Evolutionary conservation across 2,113 vertebrate species (phyloP).

Genomic region (Guaruba guarouba): DNA sequence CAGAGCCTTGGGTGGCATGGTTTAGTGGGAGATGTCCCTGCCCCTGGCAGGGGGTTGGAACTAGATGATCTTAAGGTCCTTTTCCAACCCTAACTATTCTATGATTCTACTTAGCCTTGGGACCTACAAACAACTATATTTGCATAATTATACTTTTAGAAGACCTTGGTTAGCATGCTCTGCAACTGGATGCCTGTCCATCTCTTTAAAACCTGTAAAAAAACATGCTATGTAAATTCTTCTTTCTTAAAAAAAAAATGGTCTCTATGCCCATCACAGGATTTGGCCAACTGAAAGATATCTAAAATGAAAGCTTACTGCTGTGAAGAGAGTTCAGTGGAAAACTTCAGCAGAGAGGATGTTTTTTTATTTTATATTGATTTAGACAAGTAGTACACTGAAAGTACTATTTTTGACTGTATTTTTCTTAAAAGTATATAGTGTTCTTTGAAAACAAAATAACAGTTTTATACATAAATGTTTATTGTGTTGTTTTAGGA

Average conservation of each 20-base stretch:
- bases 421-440: background rate
- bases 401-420: background rate
- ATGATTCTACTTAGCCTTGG: background rate
- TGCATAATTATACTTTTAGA: background rate
- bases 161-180: background rate
- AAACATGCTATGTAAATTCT: background rate
- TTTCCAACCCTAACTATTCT: too few species aligned
- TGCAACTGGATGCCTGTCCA: background rate
- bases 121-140: background rate
- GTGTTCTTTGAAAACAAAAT: background rate
- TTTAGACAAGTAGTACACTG: background rate
- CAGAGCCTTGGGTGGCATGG: too few species aligned
- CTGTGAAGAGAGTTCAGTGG: background rate
- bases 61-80: too few species aligned
- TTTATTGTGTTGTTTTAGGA: background rate
- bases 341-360: background rate
- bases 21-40: too few species aligned
- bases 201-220: background rate
- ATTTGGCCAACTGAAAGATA: background rate
- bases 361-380: background rate
- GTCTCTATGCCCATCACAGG: background rate
- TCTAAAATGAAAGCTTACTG: background rate
- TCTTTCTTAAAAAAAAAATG: background rate
- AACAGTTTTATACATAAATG: background rate
- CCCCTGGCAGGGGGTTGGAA: too few species aligned